Evolutionary conservation across 2,888 invertebrate genomes (phyloP), one percentile per base, ranked within the genome.

Genomic region (Busseola fusca): DNA sequence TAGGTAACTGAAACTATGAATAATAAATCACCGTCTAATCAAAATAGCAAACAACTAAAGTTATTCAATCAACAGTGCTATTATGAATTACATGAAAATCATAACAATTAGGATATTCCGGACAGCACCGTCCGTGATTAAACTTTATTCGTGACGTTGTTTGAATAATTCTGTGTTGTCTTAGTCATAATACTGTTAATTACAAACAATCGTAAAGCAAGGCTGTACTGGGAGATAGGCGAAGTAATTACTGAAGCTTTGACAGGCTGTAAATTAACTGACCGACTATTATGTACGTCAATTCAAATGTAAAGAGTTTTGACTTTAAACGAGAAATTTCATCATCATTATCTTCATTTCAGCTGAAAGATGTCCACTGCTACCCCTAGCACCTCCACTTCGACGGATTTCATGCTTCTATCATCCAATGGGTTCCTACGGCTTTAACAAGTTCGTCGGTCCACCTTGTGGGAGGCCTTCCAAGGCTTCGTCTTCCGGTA

Each of bases 31-130:
- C 7, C 7, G 21, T 45, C 18, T 48, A 42, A 66, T 63, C 30
- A 52, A 42, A 66, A 52, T 30, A 80, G 21, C 40, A 54, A 65
- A 65, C 37, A 66, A 34, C 4, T 57, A 25, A 77, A 80, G 30
- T 48, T 50, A 56, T 52, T 74, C 34, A 71, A 70, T 59, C 52
- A 69, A 52, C 76, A 25, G 54, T 52, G 34, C n/a, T 58, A 34
- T 54, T 68, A 21, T 62, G 62, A 82, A 84, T 84, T 76, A 64
- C 78, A 83, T 76, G 64, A 80, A 69, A 80, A 77, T 73, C 21
- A 40, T 62, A 67, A 74, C 71, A 76, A 72, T 82, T 74, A 66
- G 71, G 59, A 25, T 57, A 65, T 30, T 63, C 37, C 57, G 54
- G 30, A 42, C 57, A 57, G 34, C 34, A 40, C 48, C 69, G 65